phyloP scores from a whole-genome alignment of 2,888 invertebrate genomes.

The Amaurobius ferox region DNA sequence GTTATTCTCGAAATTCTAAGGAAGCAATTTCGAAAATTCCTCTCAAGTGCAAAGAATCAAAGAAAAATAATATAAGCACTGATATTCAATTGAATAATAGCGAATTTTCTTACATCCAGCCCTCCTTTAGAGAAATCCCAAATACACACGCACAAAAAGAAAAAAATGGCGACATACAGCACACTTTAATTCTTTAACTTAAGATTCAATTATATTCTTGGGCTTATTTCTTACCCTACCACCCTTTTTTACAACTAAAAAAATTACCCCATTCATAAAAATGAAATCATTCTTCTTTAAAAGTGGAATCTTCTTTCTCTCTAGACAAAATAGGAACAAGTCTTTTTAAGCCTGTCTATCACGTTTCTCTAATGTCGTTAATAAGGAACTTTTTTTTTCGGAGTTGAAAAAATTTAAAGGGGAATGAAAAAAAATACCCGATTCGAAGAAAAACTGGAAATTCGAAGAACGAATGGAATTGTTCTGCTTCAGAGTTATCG shows the following conservation, averaged over 20 bases:
- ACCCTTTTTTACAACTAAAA: constrained; percentile 14
- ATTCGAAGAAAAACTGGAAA: constrained; percentile 37
- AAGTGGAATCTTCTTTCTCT: constrained; percentile 5
- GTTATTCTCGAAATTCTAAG: neutral
- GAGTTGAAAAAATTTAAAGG: neutral
- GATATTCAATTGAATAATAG: constrained; percentile 41
- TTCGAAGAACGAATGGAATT: constrained; percentile 67
- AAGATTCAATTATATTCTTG: constrained; percentile 59
- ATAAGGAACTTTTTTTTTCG: constrained; percentile 33
- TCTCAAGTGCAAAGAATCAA: neutral
- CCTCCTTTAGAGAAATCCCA: neutral
- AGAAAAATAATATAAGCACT: neutral
- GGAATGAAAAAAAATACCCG: constrained; percentile 29
- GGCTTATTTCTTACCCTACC: constrained; percentile 48
- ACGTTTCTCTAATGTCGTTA: constrained; percentile 67
- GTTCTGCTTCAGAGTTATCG: constrained; percentile 65
- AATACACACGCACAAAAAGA: constrained; percentile 23
- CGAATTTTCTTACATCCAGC: constrained; percentile 19
- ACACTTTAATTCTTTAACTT: constrained; percentile 62
- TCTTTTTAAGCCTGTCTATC: constrained; percentile 61
- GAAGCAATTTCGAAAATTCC: neutral
- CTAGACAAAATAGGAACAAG: constrained; percentile 41
- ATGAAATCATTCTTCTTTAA: constrained; percentile 58
- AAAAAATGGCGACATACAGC: constrained; percentile 7
- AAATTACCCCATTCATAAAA: constrained; percentile 51